phyloP scores from a whole-genome alignment of 2,888 invertebrate species.

The Chrysotoxum bicinctum region DNA sequence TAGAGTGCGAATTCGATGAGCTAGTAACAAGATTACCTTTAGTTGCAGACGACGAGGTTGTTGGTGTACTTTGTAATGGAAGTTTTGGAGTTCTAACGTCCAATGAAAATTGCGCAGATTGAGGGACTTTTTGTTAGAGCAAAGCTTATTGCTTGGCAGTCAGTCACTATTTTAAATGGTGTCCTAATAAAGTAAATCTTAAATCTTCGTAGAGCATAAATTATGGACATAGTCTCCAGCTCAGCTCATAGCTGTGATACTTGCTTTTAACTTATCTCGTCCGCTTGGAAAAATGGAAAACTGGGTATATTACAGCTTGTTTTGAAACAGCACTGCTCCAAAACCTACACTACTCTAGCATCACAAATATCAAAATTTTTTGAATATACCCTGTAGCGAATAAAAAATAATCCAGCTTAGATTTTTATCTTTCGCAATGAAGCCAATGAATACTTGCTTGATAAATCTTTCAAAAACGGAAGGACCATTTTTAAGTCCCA shows the following conservation, averaged over 20 bases:
- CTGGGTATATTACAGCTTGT: conserved; percentile 53
- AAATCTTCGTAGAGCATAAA: conserved; percentile 22
- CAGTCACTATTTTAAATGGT: conserved; percentile 12
- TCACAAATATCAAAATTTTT: conserved; percentile 15
- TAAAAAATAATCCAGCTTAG: conserved; percentile 26
- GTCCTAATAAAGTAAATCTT: background rate
- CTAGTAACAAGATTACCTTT: no score
- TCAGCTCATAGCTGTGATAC: conserved; percentile 72
- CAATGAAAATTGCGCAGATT: conserved; percentile 62
- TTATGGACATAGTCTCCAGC: conserved; percentile 7
- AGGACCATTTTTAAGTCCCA: conserved; percentile 24
- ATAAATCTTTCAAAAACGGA: conserved; percentile 38
- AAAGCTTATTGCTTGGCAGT: conserved; percentile 6
- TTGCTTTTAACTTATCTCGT: conserved; percentile 74
- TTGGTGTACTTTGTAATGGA: no score
- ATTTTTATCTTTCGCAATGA: conserved; percentile 21
- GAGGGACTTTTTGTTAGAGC: conserved; percentile 21
- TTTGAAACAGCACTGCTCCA: conserved; percentile 53
- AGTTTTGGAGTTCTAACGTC: no score
- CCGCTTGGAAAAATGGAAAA: conserved; percentile 68
- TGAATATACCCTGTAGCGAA: conserved; percentile 26
- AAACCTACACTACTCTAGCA: no score
- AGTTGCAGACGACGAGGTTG: no score
- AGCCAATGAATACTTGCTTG: conserved; percentile 6
- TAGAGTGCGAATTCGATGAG: no score